Evolutionary conservation across 2,797 vertebrate genomes (phyloP).

Genomic region (Eulemur rubriventer): DNA sequence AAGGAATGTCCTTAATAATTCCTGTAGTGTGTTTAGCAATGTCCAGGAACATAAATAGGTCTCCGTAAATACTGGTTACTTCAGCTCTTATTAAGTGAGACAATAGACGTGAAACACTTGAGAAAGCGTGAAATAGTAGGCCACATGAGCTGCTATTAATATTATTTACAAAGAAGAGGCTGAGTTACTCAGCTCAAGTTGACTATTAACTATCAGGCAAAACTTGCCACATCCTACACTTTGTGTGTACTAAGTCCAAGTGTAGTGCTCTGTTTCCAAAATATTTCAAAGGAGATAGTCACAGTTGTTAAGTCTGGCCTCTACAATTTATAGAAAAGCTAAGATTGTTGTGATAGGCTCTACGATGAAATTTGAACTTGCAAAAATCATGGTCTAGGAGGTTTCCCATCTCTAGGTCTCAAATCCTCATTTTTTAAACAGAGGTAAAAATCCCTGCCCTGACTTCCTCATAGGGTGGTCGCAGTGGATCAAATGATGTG

Average conservation of each 20-base stretch:
- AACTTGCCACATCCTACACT: not conserved
- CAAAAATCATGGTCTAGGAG: not conserved
- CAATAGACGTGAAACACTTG: not conserved
- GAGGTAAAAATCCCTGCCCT: not conserved
- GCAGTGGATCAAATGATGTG: not conserved
- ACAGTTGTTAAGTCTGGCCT: not conserved
- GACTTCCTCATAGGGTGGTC: not conserved
- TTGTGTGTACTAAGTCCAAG: not conserved
- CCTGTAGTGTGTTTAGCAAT: not conserved
- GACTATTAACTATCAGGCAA: not conserved
- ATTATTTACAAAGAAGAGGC: not conserved
- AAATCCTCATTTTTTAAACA: not conserved
- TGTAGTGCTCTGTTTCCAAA: not conserved
- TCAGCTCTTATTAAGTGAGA: not conserved
- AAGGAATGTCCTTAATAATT: not conserved
- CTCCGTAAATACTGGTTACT: not conserved
- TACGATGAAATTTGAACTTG: not conserved
- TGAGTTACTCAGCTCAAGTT: not conserved
- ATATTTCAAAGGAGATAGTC: not conserved
- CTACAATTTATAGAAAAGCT: not conserved
- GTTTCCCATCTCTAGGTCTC: not conserved
- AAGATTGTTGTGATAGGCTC: not conserved
- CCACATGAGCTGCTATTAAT: not conserved
- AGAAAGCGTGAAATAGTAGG: not conserved
- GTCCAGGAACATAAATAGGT: not conserved